Evolutionary conservation across 2,888 invertebrate species (phyloP), one percentile per base, ranked within the genome.

Genomic region (Neoaliturus tenellus): DNA sequence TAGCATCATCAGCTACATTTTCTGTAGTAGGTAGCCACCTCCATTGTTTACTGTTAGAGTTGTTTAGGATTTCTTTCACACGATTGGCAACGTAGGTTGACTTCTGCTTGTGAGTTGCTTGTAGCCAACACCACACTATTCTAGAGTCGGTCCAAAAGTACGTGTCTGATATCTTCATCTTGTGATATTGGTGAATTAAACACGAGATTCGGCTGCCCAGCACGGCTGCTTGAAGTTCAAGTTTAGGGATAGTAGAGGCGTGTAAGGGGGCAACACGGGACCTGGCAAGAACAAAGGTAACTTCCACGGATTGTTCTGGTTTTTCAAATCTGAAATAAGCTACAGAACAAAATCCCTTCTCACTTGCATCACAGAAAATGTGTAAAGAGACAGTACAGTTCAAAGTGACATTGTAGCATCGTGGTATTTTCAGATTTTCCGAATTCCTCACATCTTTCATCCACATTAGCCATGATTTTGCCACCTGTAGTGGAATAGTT

Each of bases 191-290:
- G 14, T 31, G 4, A 31, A 67, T 20, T 67, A 67, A 14, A 33
- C 14, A 28, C 14, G 4, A 12, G 17, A 67, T 67, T 31, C 33
- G 12, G 14, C 31, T 33, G 10, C 6, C 67, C 5, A 67, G n/a
- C 67, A 67, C 67, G 3, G 67, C 67, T 14, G 67, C 67, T 67
- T 67, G 67, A 3, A 67, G 17, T n/a, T 67, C 67, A 67, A 67
- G 67, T 67, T 23, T 28, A n/a, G 67, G 67, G 33, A 67, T 67
- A n/a, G n/a, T n/a, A n/a, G n/a, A n/a, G n/a, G 17, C 31, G 10
- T 67, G 28, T 20, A 33, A 14, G 23, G 67, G 67, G 20, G 67
- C 67, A 31, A 67, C 67, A 31, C 67, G 28, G n/a, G 48, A 48
- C 48, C 48, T 48, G 17, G 48, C 48, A 3, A 48, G 48, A 17